Evolutionary conservation across 2,888 invertebrate species (phyloP), one percentile per base, ranked within the genome.

Genomic region (Keiferia lycopersicella): DNA sequence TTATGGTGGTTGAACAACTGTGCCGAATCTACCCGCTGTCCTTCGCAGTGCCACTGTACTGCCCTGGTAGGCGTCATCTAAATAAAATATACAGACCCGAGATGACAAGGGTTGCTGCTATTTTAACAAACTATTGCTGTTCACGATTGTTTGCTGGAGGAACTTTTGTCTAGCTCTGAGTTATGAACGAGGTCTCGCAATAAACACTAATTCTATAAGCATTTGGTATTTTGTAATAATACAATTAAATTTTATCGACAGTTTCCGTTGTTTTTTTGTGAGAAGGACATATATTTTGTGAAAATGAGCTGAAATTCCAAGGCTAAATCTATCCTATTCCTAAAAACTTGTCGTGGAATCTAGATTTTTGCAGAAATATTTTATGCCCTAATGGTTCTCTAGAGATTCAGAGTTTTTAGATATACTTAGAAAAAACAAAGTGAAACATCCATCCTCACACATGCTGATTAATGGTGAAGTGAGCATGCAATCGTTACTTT

Each of bases 1-100:
- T 92, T 91, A 91, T 92, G 91, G 90, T 88, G 88, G 91, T 86
- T 89, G 91, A 88, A 86, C 89, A 91, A 91, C 84, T 90, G 86
- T 88, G 87, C 86, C 87, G 86, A 86, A 84, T 81, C 82, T 79
- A 81, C 80, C 83, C 84, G 77, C 83, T 87, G 87, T 88, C 89
- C 86, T 85, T 83, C 81, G 82, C 86, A 85, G 84, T 86, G 83
- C 22, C 14, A 11, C 30, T 30, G 34, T 34, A 34, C 30, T 56
- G 56, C 56, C 84, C 83, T 84, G 76, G 83, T 87, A 85, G 82
- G 86, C 90, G 83, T 87, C 86, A 84, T 84, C 85, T 85, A 86
- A 86, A 86, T 86, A 87, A 87, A 87, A 85, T 86, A 86, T 83
- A 86, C 82, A 86, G 71, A 70, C 74, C 73, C 70, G 74, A 79